Base-by-base conservation (phyloP, 1,140 invertebrate species). In the Halesus radiatus region DNA sequence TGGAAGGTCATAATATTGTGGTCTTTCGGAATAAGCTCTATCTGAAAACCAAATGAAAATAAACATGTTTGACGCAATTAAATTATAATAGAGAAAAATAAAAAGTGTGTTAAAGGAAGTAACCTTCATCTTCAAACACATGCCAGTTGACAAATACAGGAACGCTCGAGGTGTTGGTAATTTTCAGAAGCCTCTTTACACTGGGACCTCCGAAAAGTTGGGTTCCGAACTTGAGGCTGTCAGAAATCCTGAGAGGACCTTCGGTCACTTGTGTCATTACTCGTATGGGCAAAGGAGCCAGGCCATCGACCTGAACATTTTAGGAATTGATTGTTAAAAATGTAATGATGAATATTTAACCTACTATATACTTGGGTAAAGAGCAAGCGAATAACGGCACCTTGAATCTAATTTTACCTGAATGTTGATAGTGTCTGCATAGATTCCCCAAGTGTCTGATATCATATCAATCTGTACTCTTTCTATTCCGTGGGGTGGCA, bases 141-240 rank as follows among this genome's bases (percentile, higher is more conserved):
- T 74, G 70, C 70, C 70, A 74, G 52, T 74, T 54, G 16, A 74
- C 26, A 29, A 74, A 52, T 0, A 74, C 18, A n/a, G 70, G 70
- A 74, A 74, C 26, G 26, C 22, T 37, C 50, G 70, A 74, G 5
- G 70, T 74, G 22, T 74, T 74, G 26, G 53, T 56, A 26, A 74
- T 52, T 3, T 15, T 74, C 22, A 74, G 53, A 16, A 56, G 22
- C n/a, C 70, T 53, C 22, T 26, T 53, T 26, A 74, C 52, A 53
- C 16, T 13, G 16, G 70, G 70, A 10, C 52, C 70, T 16, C 22
- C 70, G 3, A 74, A 13, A 5, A 74, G n/a, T 4, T 54, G 50
- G n/a, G 52, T 4, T 26, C 53, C 70, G 8, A 74, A 74, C 15
- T 50, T 53, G 15, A 74, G 29, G 7, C 29, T 52, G 15, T 74